A percentile compares a stretch with the other conserved stretches of the same genome.
Conservation (phyloP, 1,140 invertebrate genomes). For the Cyclina sinensis region DNA sequence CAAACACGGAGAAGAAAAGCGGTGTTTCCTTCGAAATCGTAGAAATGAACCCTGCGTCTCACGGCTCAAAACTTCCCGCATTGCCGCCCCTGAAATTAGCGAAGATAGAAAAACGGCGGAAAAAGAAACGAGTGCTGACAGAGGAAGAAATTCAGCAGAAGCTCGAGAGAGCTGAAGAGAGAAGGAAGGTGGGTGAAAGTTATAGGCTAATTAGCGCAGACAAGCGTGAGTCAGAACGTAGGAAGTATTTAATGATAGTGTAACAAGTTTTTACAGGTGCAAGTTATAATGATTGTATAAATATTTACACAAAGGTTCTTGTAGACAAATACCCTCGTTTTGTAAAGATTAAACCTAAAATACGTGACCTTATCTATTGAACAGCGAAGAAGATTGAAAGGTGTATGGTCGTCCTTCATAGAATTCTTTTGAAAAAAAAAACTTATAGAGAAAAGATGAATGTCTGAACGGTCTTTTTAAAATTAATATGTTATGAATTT, state of each 20-base stretch:
- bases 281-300: neutral
- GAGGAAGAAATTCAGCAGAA: conserved; percentile 82
- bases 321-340: neutral
- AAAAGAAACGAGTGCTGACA: conserved; percentile 77
- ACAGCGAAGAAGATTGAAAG: neutral
- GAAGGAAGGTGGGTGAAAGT: conserved; percentile 77
- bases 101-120: conserved; percentile 75
- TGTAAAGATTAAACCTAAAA: no score
- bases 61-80: conserved; percentile 27
- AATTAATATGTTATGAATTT: no score
- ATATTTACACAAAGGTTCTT: neutral
- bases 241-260: neutral
- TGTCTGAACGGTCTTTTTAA: no score
- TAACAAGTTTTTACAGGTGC: neutral
- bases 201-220: neutral
- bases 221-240: neutral
- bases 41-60: conserved; percentile 7
- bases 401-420: neutral
- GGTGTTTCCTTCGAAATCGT: conserved; percentile 84
- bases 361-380: neutral
- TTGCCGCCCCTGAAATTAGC: conserved; percentile 74
- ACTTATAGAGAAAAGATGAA: no score
- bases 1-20: conserved; percentile 78
- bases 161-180: conserved; percentile 77
- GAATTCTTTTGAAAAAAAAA: neutral